A percentile compares a stretch with the other conserved stretches of the same genome.
Evolutionary conservation across 2,113 vertebrate species (phyloP).

Genomic region (Pachypanchax playfairii): DNA sequence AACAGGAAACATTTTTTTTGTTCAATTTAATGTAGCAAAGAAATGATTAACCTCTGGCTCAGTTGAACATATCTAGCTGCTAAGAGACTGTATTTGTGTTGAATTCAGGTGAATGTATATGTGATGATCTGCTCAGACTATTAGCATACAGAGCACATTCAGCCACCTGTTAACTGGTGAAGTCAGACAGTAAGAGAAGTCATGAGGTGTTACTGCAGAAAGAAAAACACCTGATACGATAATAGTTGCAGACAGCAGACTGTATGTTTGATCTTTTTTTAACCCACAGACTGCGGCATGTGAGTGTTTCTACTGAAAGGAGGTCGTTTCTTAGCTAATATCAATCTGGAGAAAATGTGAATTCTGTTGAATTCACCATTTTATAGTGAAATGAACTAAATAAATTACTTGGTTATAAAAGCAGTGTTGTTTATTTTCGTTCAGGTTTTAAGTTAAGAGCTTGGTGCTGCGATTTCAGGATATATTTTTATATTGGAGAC

Average conservation of each 20-base stretch:
- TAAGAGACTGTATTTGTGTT: too few relatives aligned
- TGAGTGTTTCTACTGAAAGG: neutral
- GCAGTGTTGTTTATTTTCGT: too few relatives aligned
- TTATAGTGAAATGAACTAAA: neutral
- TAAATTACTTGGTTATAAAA: too few relatives aligned
- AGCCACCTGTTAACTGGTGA: neutral
- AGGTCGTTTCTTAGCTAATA: neutral
- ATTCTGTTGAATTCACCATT: neutral
- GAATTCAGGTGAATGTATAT: neutral
- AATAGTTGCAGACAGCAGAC: neutral
- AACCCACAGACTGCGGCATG: neutral
- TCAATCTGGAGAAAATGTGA: too few relatives aligned
- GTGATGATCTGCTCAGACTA: neutral
- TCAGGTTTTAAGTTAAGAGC: too few relatives aligned
- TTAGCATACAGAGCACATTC: neutral
- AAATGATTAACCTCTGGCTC: too few relatives aligned
- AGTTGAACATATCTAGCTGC: too few relatives aligned
- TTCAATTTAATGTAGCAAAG: too few relatives aligned
- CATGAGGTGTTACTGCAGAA: too few relatives aligned
- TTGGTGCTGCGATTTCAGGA: too few relatives aligned
- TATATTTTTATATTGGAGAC: too few relatives aligned
- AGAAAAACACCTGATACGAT: slow-evolving; percentile 12
- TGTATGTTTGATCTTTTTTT: slow-evolving; percentile 3
- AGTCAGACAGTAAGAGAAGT: slow-evolving; percentile 7
- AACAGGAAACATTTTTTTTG: too few relatives aligned